Evolutionary conservation across 2,888 invertebrate genomes (phyloP), one percentile per base, ranked within the genome.

Genomic region (Glyphotaelius pellucidus): DNA sequence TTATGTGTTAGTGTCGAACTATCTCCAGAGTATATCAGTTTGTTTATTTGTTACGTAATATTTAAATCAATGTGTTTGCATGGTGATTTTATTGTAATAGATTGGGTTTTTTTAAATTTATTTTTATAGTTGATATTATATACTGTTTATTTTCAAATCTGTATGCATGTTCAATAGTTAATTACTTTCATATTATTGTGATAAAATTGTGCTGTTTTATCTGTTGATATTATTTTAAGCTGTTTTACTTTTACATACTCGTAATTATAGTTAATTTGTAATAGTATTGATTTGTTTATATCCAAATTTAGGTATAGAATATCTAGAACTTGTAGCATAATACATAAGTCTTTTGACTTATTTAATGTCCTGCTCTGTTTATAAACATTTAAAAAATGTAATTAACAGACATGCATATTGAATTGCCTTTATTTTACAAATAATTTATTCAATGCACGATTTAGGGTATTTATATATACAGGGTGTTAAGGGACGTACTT

Each of bases 21-120:
- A 86, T 86, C 85, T 86, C 85, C 85, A 86, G 85, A 86, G 85
- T 25, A 83, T 86, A 86, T 42, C 85, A 42, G 42, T 35, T 86
- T 42, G n/a, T 86, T 35, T 38, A 30, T 42, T n/a, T 12, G 19
- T 15, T 38, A 86, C 30, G 47, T 86, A 25, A 35, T 83, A 25
- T 67, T 67, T 67, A 67, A 67, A 67, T 67, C 67, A 67, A 67
- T 67, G 67, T 67, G 67, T 67, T 67, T 67, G 67, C 67, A 67
- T 67, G 67, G 25, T 67, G 67, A 67, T 67, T 67, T 67, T 67
- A 9, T 67, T 67, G 25, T 67, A 67, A 67, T n/a, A n/a, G 25
- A 67, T 67, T 67, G n/a, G 9, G 15, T 83, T 83, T 32, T 83
- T 32, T 83, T 42, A n/a, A n/a, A n/a, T 42, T 42, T 1, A 12